Evolutionary conservation across 2,797 vertebrate genomes (phyloP), one percentile per base, ranked within the genome.

Genomic region (Cynodonichthys magdalenae): DNA sequence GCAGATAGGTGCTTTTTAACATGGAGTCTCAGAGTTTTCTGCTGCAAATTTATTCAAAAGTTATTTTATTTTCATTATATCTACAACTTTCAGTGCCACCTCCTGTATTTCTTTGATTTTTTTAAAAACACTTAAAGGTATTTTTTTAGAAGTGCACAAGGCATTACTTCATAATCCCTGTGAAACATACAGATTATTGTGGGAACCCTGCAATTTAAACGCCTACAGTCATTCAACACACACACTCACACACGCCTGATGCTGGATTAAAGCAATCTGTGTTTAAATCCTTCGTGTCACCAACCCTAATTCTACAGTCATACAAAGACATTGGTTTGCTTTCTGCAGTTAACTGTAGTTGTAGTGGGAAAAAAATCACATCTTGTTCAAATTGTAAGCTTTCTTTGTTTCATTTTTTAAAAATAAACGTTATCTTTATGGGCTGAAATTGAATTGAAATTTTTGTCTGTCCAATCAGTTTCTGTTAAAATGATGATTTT

Each of bases 261-360:
- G 68, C 27, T 60, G 76, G 85, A 87, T 84, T 84, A 79, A 78
- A 82, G 64, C 76, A 65, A 49, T 75, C 75, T 63, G 56, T 71
- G 49, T 70, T 79, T 61, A 73, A 77, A 71, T 27, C 63, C 51
- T 3, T 45, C 63, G 61, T 56, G 52, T 24, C 57, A 69, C 42
- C 17, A 12, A 56, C 44, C 53, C 45, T 63, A 50, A 41, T 56
- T 42, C 54, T 62, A 55, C 68, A 63, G 58, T 42, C 59, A 24
- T 24, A 24, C 3, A 24, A 34, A 34, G 31, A 34, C 7, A 8
- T 39, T 39, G 36, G 11, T 39, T 39, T 39, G 11, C 36, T 39
- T 39, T 39, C 36, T 12, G 36, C 3, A 3, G 11, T 2, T 39
- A 39, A 12, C 3, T 39, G 36, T 39, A 39, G 11, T 39, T 14